phyloP scores from a whole-genome alignment of 35 echinoderm and acorn worm genomes.

The Anneissia japonica region DNA sequence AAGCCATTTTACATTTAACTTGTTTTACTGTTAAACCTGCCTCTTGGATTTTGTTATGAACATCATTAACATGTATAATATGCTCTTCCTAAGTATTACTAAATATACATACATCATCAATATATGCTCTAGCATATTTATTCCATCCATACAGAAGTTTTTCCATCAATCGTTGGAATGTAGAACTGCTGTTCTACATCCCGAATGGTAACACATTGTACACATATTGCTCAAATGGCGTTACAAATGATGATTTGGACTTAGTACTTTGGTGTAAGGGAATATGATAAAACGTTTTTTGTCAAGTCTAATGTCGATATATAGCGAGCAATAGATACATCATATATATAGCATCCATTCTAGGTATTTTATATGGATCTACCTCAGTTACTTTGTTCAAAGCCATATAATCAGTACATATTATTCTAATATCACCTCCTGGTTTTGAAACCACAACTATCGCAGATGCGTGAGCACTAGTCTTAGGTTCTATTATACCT shows the following conservation, averaged over 20 bases:
- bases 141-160: not conserved
- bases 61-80: not conserved
- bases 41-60: not conserved
- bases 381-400: not conserved
- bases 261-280: not conserved
- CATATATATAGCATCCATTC: not conserved
- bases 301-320: not conserved
- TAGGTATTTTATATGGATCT: not conserved
- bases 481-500: not conserved
- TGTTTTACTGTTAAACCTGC: not conserved
- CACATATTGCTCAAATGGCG: not conserved
- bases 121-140: not conserved
- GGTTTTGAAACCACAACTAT: not conserved
- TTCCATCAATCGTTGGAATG: not conserved
- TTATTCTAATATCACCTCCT: conserved; percentile 4
- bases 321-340: not conserved
- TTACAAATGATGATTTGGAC: not conserved
- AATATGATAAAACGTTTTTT: not conserved
- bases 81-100: not conserved
- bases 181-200: not conserved
- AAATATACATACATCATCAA: not conserved
- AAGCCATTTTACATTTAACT: not conserved
- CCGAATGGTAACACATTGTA: not conserved
- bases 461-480: not conserved
- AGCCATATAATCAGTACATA: not conserved